Evolutionary conservation across 2,888 invertebrate genomes (phyloP).

Genomic region (Lottia gigantea): DNA sequence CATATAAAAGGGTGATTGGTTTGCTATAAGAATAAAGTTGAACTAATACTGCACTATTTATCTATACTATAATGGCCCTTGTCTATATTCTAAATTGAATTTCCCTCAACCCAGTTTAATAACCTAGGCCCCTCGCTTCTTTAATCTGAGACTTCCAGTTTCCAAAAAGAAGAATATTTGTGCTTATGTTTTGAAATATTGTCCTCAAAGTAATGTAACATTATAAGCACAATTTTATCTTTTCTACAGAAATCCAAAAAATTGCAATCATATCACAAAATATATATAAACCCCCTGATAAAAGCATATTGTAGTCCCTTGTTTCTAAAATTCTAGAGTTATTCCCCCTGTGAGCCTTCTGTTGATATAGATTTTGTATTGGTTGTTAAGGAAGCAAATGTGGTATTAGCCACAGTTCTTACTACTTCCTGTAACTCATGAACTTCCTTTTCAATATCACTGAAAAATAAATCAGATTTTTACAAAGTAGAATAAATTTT

Average conservation of each 20-base stretch:
- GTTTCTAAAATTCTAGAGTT: not conserved
- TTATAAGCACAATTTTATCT: too few species aligned
- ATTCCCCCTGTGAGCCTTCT: conserved; percentile 4
- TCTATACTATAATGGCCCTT: not conserved
- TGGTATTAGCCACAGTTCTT: conserved; percentile 54
- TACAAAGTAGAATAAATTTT: too few species aligned
- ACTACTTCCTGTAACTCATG: conserved; percentile 59
- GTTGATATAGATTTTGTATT: conserved; percentile 27
- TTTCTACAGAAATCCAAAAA: too few species aligned
- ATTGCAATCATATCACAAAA: too few species aligned
- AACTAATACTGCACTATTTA: not conserved
- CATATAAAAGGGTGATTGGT: not conserved
- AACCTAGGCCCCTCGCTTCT: too few species aligned
- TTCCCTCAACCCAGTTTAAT: too few species aligned
- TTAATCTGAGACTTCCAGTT: too few species aligned
- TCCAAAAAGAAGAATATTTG: too few species aligned
- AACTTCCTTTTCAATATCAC: conserved; percentile 60
- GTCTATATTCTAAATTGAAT: not conserved
- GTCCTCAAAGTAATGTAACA: too few species aligned
- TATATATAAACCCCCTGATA: not conserved
- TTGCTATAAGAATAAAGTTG: not conserved
- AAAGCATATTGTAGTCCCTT: not conserved
- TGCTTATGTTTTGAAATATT: too few species aligned
- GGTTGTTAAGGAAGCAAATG: conserved; percentile 32
- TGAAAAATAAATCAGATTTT: conserved; percentile 30